phyloP scores from a whole-genome alignment of 2,113 vertebrate species.

The Calypte anna region DNA sequence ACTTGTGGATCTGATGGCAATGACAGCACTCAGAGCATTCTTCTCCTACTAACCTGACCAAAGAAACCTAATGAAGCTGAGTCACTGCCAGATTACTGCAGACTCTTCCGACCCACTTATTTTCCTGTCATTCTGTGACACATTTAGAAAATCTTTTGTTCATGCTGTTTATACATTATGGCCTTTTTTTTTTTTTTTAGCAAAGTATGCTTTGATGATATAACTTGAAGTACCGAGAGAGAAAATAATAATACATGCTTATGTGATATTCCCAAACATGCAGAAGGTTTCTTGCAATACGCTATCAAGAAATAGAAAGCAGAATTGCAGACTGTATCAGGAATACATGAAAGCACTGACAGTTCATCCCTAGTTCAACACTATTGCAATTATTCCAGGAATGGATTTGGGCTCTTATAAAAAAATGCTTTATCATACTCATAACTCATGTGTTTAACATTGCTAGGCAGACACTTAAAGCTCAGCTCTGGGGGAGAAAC shows the following conservation, averaged over 20 bases:
- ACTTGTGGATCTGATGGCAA: background rate
- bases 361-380: background rate
- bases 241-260: background rate
- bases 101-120: background rate
- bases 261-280: background rate
- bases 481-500: background rate
- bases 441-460: background rate
- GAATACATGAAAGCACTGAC: background rate
- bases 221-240: background rate
- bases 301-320: background rate
- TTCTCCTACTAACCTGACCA: background rate
- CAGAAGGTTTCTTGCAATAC: background rate
- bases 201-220: background rate
- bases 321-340: background rate
- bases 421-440: background rate
- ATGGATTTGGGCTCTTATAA: background rate
- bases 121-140: background rate
- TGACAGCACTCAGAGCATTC: background rate
- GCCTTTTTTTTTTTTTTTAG: background rate
- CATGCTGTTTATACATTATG: background rate
- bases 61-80: background rate
- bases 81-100: constrained; percentile 9
- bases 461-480: constrained; percentile 1
- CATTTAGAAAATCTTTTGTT: background rate
- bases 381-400: background rate